These are phyloP conservation scores for Leuctra nigra DNA, from an alignment of 2,888 invertebrate species.

Conservation along the genomic window DNA sequence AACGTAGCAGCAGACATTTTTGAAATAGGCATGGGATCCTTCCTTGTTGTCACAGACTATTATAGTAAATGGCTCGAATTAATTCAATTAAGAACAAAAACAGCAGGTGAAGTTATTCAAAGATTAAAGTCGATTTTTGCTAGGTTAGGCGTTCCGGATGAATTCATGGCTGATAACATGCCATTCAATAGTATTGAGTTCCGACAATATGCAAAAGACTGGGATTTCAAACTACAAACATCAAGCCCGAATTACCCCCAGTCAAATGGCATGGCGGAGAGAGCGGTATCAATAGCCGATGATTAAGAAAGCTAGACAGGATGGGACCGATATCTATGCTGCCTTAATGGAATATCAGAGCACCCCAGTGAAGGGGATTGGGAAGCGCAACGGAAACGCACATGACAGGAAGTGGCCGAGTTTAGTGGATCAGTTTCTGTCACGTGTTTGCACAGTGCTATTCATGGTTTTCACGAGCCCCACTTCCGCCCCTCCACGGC, in stretches of 20 bases:
- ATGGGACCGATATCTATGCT: neutral
- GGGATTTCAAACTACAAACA: neutral
- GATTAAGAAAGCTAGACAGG: neutral
- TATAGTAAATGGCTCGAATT: slow-evolving; percentile 15
- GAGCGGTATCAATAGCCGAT: neutral
- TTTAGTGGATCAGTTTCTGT: too few species aligned
- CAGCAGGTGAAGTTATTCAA: neutral
- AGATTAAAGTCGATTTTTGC: slow-evolving; percentile 8
- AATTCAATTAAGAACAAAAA: slow-evolving; percentile 1
- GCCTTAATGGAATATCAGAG: neutral
- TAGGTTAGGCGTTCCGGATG: neutral
- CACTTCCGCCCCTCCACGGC: too few species aligned
- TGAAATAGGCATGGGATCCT: neutral
- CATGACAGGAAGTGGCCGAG: too few species aligned
- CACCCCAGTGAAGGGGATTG: neutral
- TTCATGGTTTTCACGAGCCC: too few species aligned
- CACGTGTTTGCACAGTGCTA: too few species aligned
- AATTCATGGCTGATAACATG: slow-evolving; percentile 1
- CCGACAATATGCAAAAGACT: neutral
- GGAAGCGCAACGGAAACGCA: too few species aligned
- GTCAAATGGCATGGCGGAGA: slow-evolving; percentile 2
- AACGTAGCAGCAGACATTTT: slow-evolving; percentile 9
- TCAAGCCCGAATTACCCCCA: slow-evolving; percentile 1
- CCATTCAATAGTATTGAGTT: slow-evolving; percentile 6
- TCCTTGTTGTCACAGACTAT: slow-evolving; percentile 7